Evolutionary conservation across 2,113 vertebrate genomes (phyloP).

Genomic region (Chaetops frenatus): DNA sequence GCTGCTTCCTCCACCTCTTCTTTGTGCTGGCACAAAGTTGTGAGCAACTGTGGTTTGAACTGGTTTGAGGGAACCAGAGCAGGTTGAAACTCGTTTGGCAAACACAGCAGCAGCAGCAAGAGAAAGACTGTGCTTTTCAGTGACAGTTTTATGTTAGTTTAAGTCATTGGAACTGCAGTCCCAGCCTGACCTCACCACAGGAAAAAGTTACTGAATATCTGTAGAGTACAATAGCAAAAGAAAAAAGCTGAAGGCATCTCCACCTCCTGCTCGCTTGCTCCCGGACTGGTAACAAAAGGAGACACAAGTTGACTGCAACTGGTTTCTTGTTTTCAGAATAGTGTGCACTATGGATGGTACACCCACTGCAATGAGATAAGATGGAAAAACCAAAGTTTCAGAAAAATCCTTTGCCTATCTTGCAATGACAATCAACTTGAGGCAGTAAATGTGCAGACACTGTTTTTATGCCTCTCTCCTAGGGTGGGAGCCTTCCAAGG

Average conservation of each 20-base stretch:
- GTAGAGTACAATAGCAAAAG: neutral
- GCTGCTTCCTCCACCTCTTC: neutral
- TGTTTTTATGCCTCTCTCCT: neutral
- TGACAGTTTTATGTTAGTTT: constrained; percentile 20
- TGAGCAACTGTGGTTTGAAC: neutral
- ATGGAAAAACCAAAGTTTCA: neutral
- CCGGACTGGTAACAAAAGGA: neutral
- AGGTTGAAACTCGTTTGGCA: constrained; percentile 7
- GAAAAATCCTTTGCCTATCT: neutral
- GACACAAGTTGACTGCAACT: neutral
- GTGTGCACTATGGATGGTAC: neutral
- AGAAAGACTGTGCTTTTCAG: neutral
- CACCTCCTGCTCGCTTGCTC: neutral
- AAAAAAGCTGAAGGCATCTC: neutral
- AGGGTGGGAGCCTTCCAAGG: neutral
- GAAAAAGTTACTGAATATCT: neutral
- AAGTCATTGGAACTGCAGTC: neutral
- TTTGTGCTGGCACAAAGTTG: neutral
- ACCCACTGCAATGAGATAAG: neutral
- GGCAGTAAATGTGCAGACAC: neutral
- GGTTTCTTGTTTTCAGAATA: neutral
- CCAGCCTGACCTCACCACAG: neutral
- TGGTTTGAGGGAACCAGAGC: neutral
- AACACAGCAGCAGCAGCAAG: neutral
- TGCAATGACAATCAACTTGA: neutral